Conservation (phyloP, 2,888 invertebrate genomes). For the Aleiodes alternator region DNA sequence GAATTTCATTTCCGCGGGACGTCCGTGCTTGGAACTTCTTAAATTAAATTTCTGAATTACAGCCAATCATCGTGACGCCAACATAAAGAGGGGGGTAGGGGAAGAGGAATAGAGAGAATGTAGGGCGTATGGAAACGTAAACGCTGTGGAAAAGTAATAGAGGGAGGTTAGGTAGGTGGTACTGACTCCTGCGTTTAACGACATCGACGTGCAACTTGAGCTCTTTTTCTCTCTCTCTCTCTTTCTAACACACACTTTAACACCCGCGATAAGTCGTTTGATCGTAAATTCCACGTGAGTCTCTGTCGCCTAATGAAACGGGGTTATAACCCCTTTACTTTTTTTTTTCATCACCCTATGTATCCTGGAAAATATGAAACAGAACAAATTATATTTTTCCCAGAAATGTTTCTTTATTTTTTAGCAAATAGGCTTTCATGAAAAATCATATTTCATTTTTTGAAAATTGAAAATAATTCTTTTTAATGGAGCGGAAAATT, state of each 20-base stretch:
- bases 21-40: conserved; percentile 58
- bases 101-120: conserved; percentile 27
- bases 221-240: conserved; percentile 8
- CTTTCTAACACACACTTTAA: not conserved
- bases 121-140: conserved; percentile 41
- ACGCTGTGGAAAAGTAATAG: conserved; percentile 14
- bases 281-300: conserved; percentile 45
- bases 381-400: conserved; percentile 38
- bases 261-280: conserved; percentile 32
- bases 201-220: conserved; percentile 50
- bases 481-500: no score
- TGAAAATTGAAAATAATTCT: no score
- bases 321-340: conserved; percentile 11
- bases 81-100: conserved; percentile 15
- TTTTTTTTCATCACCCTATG: not conserved
- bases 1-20: conserved; percentile 58
- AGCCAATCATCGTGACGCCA: conserved; percentile 51
- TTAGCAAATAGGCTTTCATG: conserved; percentile 36
- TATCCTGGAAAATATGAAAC: conserved; percentile 32
- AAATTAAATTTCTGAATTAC: conserved; percentile 65
- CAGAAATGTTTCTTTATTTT: not conserved
- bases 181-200: conserved; percentile 53
- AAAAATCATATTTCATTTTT: conserved; percentile 39
- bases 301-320: conserved; percentile 43
- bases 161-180: conserved; percentile 1